These are phyloP conservation scores for Pituophis catenifer DNA, from an alignment of 2,113 vertebrate species.

Conservation along the genomic window DNA sequence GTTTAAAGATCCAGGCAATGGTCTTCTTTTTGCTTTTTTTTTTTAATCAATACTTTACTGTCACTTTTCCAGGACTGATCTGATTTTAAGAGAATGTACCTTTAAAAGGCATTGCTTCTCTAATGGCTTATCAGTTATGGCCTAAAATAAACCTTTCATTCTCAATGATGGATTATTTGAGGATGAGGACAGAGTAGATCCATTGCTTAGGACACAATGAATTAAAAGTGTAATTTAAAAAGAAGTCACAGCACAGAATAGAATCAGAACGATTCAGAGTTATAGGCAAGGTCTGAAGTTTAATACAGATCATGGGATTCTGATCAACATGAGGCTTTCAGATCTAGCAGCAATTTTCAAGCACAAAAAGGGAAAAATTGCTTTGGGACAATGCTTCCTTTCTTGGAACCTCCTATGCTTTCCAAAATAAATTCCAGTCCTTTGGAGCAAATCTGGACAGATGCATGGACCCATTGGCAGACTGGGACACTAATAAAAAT, in stretches of 20 bases:
- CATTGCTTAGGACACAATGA: background rate
- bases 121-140: background rate
- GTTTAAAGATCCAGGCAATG: conserved; percentile 35
- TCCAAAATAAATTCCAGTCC: background rate
- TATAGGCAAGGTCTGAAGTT: background rate
- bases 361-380: background rate
- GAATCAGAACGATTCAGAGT: background rate
- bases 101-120: background rate
- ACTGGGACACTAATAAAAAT: background rate
- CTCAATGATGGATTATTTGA: background rate
- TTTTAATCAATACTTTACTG: conserved; percentile 16
- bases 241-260: background rate
- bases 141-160: background rate
- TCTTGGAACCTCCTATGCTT: background rate
- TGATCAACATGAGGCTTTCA: background rate
- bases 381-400: background rate
- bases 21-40: background rate
- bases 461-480: background rate
- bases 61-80: background rate
- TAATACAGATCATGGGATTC: background rate
- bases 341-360: background rate
- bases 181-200: background rate
- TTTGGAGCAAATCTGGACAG: background rate
- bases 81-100: background rate
- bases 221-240: background rate